Conservation (phyloP, 92 coral and sea anemone genomes). For the Umimayanthus chanpuru region DNA sequence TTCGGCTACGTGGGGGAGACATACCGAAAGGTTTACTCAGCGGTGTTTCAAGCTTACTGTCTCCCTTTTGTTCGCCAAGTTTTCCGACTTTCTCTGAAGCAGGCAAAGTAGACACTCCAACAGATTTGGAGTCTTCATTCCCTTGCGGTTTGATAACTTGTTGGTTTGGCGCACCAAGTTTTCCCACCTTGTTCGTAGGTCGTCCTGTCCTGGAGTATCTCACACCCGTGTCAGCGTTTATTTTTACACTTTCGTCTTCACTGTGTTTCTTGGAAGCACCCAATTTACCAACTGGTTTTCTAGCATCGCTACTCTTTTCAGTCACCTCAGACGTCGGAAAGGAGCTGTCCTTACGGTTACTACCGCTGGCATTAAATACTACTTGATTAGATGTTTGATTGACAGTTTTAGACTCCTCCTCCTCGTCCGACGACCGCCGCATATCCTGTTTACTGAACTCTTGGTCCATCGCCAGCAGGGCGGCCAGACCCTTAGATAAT, state of each 20-base stretch:
- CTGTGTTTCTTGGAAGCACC: not conserved
- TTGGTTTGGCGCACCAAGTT: slow-evolving; percentile 22
- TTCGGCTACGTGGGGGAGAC: slow-evolving; percentile 41
- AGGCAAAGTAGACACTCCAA: not conserved
- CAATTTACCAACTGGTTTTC: not conserved
- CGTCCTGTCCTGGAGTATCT: slow-evolving; percentile 24
- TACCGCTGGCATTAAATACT: not conserved
- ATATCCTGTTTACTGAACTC: slow-evolving; percentile 48
- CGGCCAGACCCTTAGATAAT: slow-evolving; percentile 63
- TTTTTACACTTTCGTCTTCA: not conserved
- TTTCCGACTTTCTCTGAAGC: slow-evolving; percentile 1
- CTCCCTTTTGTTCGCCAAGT: slow-evolving; percentile 21
- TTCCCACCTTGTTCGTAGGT: slow-evolving; percentile 38
- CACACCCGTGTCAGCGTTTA: not conserved
- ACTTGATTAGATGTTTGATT: not conserved
- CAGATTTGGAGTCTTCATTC: not conserved
- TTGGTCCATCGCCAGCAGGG: slow-evolving; percentile 58
- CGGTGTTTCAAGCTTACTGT: slow-evolving; percentile 4
- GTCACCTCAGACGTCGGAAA: not conserved
- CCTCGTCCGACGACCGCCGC: slow-evolving; percentile 16
- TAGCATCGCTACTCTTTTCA: not conserved
- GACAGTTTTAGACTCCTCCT: not conserved
- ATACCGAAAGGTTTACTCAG: slow-evolving; percentile 36
- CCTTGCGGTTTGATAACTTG: not conserved
- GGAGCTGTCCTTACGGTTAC: not conserved